Base-by-base conservation (phyloP, 1,140 invertebrate species). In the Drosophila nannoptera region DNA sequence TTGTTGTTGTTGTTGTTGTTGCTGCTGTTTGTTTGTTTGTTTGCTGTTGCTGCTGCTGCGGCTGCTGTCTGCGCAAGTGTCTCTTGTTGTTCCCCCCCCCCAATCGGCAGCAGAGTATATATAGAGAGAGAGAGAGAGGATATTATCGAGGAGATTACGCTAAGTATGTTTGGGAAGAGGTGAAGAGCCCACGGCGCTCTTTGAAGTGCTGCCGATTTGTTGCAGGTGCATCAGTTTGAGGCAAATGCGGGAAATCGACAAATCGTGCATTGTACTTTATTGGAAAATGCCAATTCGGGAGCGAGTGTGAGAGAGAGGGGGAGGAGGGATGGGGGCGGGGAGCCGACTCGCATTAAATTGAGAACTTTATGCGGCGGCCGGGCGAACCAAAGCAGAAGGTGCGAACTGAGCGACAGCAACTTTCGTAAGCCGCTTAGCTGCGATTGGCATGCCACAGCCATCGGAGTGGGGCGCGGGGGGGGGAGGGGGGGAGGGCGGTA, bases 141-240 rank as follows among this genome's bases (percentile, higher is more conserved):
- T 22, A 22, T 22, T 22, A 22, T 61, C 36, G 55, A 22, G 42
- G 35, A 46, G 64, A 73, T 76, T 78, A 78, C 66, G 59, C 33
- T 69, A 72, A 83, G 80, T 69, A 75, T 76, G 61, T 74, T 70
- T 49, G 61, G 60, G 73, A 67, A 78, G 22, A 22, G 22, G 46
- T 49, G 75, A 69, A 70, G 55, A 59, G n/a, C 54, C 36, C 14
- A 42, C 35, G 22, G 49, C 56, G 67, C 60, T 36, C 73, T 77
- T 74, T 75, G 75, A 77, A 64, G 73, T 69, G 12, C 9, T 43
- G 22, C 4, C 32, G 38, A 60, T 70, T 50, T 67, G 64, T 61
- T 38, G 69, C 58, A 65, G 77, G 78, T 80, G 77, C 56, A 58
- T 46, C 22, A 22, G 22, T 46, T 43, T 43, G n/a, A 22, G 22